These are phyloP conservation scores for Lineus longissimus DNA, from an alignment of 1,140 invertebrate species.

Conservation along the genomic window DNA sequence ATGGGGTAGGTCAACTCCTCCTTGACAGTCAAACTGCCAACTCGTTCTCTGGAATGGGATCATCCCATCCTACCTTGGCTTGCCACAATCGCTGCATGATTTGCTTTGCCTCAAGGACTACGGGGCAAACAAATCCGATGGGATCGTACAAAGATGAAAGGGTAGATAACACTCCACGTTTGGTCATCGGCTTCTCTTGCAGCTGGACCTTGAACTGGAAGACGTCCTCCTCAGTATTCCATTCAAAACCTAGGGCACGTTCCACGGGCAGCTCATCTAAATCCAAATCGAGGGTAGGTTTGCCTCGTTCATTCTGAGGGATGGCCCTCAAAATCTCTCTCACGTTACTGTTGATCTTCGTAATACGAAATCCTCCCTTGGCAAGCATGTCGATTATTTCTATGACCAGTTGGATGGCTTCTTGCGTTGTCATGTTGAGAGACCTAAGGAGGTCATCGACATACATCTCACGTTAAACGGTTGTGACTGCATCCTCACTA, in stretches of 20 bases:
- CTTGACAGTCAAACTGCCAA: slow-evolving; percentile 15
- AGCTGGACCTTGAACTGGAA: too few species aligned
- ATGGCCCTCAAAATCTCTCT: slow-evolving; percentile 8
- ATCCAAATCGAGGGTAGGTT: neutral
- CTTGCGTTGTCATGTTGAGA: neutral
- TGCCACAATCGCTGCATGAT: slow-evolving; percentile 10
- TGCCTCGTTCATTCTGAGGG: slow-evolving; percentile 5
- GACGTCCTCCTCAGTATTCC: too few species aligned
- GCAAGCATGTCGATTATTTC: slow-evolving; percentile 1
- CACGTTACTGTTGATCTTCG: slow-evolving; percentile 13
- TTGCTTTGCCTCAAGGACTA: too few species aligned
- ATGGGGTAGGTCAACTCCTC: slow-evolving; percentile 9
- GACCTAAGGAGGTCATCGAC: slow-evolving; percentile 20
- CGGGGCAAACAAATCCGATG: slow-evolving; percentile 20
- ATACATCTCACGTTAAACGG: slow-evolving; percentile 20
- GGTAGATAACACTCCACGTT: slow-evolving; percentile 8
- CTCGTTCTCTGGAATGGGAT: slow-evolving; percentile 12
- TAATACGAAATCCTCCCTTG: slow-evolving; percentile 14
- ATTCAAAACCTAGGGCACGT: slow-evolving; percentile 16
- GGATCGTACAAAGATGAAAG: slow-evolving; percentile 16
- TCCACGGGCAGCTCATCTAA: slow-evolving; percentile 5
- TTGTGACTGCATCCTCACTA: slow-evolving; percentile 4
- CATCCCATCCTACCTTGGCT: slow-evolving; percentile 19
- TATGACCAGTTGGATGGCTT: slow-evolving; percentile 10
- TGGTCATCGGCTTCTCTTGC: slow-evolving; percentile 13